Evolutionary conservation across 2,888 invertebrate species (phyloP).

Genomic region (Caenorhabditis becei): DNA sequence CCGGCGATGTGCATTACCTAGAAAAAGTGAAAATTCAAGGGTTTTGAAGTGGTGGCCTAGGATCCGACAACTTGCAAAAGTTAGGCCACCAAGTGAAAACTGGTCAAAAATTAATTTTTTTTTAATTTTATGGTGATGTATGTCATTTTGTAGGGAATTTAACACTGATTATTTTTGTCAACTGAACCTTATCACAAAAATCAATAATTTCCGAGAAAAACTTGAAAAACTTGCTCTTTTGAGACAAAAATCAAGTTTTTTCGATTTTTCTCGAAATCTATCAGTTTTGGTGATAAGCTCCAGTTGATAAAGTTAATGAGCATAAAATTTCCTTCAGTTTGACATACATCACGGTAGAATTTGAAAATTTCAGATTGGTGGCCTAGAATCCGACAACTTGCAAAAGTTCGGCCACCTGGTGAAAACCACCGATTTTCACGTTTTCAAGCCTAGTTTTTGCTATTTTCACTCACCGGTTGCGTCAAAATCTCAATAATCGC

Average conservation of each 20-base stretch:
- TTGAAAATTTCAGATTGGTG: neutral
- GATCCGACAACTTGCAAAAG: neutral
- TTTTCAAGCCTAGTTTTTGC: no score
- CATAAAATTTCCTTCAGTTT: neutral
- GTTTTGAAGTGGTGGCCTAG: neutral
- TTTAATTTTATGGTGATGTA: neutral
- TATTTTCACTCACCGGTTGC: constrained; percentile 42
- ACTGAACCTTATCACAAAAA: no score
- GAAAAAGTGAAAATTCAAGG: neutral
- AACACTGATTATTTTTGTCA: no score
- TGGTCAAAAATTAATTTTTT: neutral
- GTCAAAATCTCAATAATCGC: constrained; percentile 26
- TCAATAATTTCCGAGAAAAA: no score
- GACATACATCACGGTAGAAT: neutral
- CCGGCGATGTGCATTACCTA: constrained; percentile 25
- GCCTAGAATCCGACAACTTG: neutral
- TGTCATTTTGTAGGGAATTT: neutral
- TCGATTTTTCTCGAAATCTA: no score
- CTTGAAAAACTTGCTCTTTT: no score
- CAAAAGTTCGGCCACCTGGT: neutral
- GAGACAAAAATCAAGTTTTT: neutral
- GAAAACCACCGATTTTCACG: neutral
- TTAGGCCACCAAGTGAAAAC: neutral
- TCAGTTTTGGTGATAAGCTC: no score
- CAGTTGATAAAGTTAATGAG: neutral